phyloP scores from a whole-genome alignment of 2,113 vertebrate species.

The Canis aureus region DNA sequence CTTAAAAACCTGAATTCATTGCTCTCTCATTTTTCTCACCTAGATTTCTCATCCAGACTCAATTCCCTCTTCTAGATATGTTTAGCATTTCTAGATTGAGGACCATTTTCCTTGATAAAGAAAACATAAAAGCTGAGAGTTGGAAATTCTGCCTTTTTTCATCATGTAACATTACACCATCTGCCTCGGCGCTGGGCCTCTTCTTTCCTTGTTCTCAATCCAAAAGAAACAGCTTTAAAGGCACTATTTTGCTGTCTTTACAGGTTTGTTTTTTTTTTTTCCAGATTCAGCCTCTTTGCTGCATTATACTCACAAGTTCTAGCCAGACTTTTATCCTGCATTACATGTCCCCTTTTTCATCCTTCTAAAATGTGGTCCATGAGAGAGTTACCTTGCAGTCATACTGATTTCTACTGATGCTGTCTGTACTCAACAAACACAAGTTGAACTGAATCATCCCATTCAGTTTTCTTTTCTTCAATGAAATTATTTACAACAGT shows the following conservation, averaged over 20 bases:
- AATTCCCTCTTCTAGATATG: conserved; percentile 43
- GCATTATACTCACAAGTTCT: neutral
- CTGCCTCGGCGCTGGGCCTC: conserved; percentile 47
- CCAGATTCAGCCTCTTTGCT: conserved; percentile 59
- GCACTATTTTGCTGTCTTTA: conserved; percentile 49
- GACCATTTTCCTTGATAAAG: conserved; percentile 43
- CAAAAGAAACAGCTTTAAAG: conserved; percentile 75
- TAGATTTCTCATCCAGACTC: neutral
- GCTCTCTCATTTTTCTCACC: neutral
- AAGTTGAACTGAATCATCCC: neutral
- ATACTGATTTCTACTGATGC: neutral
- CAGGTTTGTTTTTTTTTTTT: conserved; percentile 28
- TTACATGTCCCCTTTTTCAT: neutral
- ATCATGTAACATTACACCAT: conserved; percentile 51
- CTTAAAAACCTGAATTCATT: neutral
- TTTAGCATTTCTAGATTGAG: conserved; percentile 65
- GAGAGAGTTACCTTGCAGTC: neutral
- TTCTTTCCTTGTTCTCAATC: conserved; percentile 36
- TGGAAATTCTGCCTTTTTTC: conserved; percentile 48
- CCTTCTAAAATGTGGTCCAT: conserved; percentile 10
- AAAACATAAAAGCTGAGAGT: conserved; percentile 69
- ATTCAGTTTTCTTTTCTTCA: neutral
- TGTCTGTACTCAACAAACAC: neutral
- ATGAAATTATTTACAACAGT: neutral
- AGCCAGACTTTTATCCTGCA: neutral